Evolutionary conservation across 2,113 vertebrate species (phyloP), one percentile per base, ranked within the genome.

Genomic region (Mastomys coucha): DNA sequence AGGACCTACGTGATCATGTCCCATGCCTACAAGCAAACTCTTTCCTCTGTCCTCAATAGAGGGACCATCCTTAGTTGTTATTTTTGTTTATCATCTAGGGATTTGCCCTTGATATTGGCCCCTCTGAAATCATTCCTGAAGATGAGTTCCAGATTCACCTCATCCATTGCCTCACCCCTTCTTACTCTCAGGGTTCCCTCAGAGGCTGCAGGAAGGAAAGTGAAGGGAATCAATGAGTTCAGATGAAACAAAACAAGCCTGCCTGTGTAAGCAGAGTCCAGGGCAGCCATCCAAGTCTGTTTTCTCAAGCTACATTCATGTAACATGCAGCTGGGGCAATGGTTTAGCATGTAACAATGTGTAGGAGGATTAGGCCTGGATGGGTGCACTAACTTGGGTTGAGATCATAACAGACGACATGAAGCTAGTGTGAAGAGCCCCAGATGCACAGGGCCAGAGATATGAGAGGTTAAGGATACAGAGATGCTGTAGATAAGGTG

Each of bases 71-170:
- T 78, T 89, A 72, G 45, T 73, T 91, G 19, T 86, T 96, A 69
- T 89, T 70, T 17, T 51, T 89, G 72, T 53, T 95, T 77, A 72
- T 97, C 96, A 88, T 96, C 76, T 95, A 56, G 73, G 69, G 63
- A 96, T 93, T 96, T 97, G 73, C 39, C 33, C 60, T 93, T 76
- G 58, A 45, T 91, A 76, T 70, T 86, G 70, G 90, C 82, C 75
- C n/a, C 93, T 92, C 81, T 91, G 77, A 91, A 88, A 89, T 76
- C 10, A 36, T 51, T 69, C 14, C 24, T 69, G 77, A 45, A 86
- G 89, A 82, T 0, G 11, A 92, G 91, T 73, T 60, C 91, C 86
- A 95, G 77, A 92, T 96, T 88, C 97, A 95, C 60, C 53, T 75
- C 88, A 51, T 28, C 94, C 60, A 69, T 92, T 63, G 87, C 86